Conservation (phyloP, 2,888 invertebrate species). For the Ferrisia virgata region DNA sequence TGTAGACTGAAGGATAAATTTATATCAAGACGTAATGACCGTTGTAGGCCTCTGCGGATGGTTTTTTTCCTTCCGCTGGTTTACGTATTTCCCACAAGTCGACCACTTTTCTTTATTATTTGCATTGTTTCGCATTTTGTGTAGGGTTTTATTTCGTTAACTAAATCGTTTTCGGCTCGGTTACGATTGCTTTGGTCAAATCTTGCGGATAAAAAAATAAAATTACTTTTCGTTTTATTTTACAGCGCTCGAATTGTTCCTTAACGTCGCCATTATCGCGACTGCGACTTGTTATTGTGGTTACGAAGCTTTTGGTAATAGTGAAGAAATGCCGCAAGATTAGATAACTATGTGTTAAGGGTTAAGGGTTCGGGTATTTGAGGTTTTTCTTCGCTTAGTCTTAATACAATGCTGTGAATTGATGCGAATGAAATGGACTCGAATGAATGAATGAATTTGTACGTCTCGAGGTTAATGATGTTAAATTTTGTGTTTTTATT, state of each 20-base stretch:
- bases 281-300: background rate
- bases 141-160: slow-evolving; percentile 30
- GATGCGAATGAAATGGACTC: background rate
- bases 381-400: background rate
- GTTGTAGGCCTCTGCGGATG: background rate
- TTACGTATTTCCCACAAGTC: background rate
- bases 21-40: slow-evolving; percentile 39
- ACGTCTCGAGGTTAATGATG: background rate
- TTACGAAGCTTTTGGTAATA: background rate
- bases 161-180: slow-evolving; percentile 32
- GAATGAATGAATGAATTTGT: background rate
- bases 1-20: slow-evolving; percentile 22
- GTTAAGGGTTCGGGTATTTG: background rate
- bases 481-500: too few relatives aligned
- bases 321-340: background rate
- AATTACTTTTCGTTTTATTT: background rate
- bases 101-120: slow-evolving; percentile 26
- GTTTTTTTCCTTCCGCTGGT: background rate
- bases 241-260: background rate
- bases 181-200: slow-evolving; percentile 26
- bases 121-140: slow-evolving; percentile 7
- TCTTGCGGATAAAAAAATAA: background rate
- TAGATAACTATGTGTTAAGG: background rate
- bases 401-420: background rate
- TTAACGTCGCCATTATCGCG: background rate